Evolutionary conservation across 1,140 invertebrate genomes (phyloP), one percentile per base, ranked within the genome.

Genomic region (Hyles vespertilio): DNA sequence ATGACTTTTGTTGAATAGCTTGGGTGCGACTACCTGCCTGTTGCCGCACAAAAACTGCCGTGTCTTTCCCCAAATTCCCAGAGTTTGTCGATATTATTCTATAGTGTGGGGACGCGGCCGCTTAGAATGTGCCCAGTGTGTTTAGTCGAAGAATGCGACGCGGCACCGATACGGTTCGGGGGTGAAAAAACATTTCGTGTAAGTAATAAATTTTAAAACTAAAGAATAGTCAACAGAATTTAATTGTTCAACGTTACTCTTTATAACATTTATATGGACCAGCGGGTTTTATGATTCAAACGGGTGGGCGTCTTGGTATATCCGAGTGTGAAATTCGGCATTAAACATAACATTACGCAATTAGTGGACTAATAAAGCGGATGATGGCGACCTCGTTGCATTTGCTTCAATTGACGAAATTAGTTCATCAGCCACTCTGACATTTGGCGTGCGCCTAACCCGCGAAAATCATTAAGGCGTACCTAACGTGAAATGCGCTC

Each of bases 1-100:
- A 59, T 63, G 56, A 62, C 59, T 73, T 67, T 67, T 67, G 50
- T 67, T 61, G 50, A 67, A 67, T 59, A 56, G 11, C 40, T 40
- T 40, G 32, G 63, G 57, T 51, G 43, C 58, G 54, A 63, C 65
- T 74, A 77, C 71, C 74, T 77, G 74, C 65, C 48, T 51, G 12
- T 59, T 34, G 11, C 32, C n/a, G 43, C 11, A 52, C 54, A 12
- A 49, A 51, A 58, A 58, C 49, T 56, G 52, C 45, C 43, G 44
- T 32, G 34, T 47, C 32, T 58, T 49, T 45, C 48, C 56, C 56
- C 32, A 46, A 32, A 12, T 59, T 52, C 50, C 48, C 50, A 32
- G 2, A 40, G 9, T 40, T 58, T 46, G 36, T 40, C 36, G 36
- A 40, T 40, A 40, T 40, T 40, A 40, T 22, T 22, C 22, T 22